These are phyloP conservation scores for Colaptes auratus DNA, from an alignment of 2,113 vertebrate species.

Conservation along the genomic window DNA sequence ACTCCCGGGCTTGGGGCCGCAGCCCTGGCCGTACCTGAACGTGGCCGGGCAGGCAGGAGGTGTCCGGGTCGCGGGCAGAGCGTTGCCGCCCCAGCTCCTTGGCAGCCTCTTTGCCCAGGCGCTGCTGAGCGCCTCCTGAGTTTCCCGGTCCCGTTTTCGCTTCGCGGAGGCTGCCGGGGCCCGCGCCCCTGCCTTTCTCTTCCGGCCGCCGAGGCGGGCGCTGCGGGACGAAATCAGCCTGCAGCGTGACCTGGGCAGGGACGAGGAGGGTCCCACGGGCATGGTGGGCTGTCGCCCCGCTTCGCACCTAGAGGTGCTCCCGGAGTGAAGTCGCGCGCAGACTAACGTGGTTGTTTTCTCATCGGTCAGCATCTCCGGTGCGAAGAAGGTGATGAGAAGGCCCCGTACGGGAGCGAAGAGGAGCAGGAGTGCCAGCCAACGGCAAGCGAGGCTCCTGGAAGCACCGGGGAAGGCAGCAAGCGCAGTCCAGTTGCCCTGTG, in stretches of 20 bases:
- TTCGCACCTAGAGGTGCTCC: neutral
- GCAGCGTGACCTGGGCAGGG: neutral
- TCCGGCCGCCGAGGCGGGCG: too few relatives aligned
- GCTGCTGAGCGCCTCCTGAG: too few relatives aligned
- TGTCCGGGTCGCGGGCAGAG: neutral
- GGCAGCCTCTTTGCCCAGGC: neutral
- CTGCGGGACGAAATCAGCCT: accelerated
- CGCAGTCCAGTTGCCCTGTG: accelerated
- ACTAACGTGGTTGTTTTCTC: neutral
- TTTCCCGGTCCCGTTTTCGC: accelerated
- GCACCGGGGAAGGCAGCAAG: neutral
- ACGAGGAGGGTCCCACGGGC: neutral
- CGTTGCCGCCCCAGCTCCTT: neutral
- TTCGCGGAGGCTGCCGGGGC: neutral
- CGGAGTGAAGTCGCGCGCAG: neutral
- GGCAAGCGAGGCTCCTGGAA: neutral
- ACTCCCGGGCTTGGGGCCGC: accelerated
- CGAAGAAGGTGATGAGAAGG: neutral
- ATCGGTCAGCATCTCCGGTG: neutral
- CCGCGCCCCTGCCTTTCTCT: neutral
- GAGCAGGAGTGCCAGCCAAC: neutral
- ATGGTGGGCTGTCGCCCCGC: accelerated
- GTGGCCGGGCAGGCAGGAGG: neutral
- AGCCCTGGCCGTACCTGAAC: neutral
- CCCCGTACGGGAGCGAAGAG: neutral